A percentile compares a stretch with the other conserved stretches of the same genome.
Evolutionary conservation across 2,797 vertebrate genomes (phyloP).

Genomic region (Pipistrellus pipistrellus): DNA sequence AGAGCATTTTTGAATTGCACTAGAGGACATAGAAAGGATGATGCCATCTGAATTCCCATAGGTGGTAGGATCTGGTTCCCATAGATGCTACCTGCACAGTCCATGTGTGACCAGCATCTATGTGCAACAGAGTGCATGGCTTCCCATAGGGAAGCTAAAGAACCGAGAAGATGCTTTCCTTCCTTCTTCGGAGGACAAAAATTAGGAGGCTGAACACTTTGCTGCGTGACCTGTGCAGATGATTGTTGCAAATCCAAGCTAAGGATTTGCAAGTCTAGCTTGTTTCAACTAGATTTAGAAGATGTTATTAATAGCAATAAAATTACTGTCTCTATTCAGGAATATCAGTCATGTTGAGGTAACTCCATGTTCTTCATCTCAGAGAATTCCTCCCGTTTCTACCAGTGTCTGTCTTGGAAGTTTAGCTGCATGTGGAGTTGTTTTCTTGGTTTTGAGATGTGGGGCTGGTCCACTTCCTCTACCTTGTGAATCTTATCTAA

Average conservation of each 20-base stretch:
- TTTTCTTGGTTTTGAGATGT: neutral
- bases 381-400: neutral
- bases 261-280: too few species aligned
- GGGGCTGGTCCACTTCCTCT: neutral
- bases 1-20: neutral
- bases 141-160: neutral
- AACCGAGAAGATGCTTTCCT: neutral
- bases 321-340: neutral
- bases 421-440: neutral
- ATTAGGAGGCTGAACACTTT: neutral
- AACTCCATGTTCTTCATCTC: neutral
- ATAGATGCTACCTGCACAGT: neutral
- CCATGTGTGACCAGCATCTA: neutral
- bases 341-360: neutral
- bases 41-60: neutral
- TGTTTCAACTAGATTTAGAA: too few species aligned
- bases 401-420: neutral
- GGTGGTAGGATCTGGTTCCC: neutral
- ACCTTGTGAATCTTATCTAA: neutral
- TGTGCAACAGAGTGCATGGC: rapidly evolving
- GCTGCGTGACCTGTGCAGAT: neutral
- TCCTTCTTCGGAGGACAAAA: neutral
- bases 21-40: neutral
- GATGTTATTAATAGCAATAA: too few species aligned
- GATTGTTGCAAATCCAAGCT: neutral